A percentile compares a stretch with the other conserved stretches of the same genome.
phyloP scores from a whole-genome alignment of 2,797 vertebrate genomes.

The Heterohyrax brucei region DNA sequence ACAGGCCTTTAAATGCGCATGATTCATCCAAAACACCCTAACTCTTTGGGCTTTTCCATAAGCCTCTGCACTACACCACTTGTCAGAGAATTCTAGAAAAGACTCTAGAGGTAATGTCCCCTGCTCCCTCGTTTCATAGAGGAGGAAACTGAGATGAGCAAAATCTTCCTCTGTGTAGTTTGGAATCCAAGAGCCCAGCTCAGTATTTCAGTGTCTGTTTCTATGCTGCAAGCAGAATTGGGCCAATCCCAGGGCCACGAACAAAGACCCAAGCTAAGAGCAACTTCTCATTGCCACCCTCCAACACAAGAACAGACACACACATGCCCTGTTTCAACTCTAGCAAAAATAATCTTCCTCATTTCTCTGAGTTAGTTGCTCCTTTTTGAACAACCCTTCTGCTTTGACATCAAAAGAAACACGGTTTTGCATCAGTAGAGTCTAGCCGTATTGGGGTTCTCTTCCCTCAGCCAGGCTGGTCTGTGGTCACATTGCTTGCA shows the following conservation, averaged over 20 bases:
- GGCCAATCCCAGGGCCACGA: neutral
- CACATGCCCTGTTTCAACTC: neutral
- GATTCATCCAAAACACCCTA: neutral
- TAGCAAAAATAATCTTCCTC: neutral
- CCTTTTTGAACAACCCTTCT: conserved; percentile 35
- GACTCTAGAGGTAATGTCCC: neutral
- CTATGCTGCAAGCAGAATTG: neutral
- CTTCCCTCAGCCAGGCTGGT: conserved; percentile 22
- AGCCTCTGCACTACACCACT: neutral
- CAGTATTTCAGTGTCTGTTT: neutral
- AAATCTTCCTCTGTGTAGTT: neutral
- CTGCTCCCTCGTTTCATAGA: neutral
- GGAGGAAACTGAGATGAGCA: neutral
- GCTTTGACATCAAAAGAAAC: conserved; percentile 51
- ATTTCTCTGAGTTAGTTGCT: conserved; percentile 30
- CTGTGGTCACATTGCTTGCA: neutral
- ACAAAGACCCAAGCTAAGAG: neutral
- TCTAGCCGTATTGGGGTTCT: neutral
- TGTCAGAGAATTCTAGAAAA: conserved; percentile 38
- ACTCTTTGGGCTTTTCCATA: neutral
- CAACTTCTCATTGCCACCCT: neutral
- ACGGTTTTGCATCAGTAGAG: neutral
- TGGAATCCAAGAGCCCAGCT: neutral
- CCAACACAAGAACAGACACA: too few species aligned
- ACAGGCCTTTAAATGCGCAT: conserved; percentile 32